Evolutionary conservation across 2,797 vertebrate species (phyloP), one percentile per base, ranked within the genome.

Genomic region (Triplophysa yarkandensis): DNA sequence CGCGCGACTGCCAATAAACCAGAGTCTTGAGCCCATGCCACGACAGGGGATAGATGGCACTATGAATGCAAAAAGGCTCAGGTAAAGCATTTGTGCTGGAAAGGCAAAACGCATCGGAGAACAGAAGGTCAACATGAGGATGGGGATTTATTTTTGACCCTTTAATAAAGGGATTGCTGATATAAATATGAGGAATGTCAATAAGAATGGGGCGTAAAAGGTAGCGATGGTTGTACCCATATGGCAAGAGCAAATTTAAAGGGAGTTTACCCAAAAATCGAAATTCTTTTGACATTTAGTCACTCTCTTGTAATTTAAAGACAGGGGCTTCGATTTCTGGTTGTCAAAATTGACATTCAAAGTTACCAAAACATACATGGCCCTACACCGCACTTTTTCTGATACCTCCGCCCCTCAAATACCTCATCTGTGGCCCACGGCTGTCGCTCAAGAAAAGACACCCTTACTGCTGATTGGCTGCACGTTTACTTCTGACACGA

Each of bases 61-160:
- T 2, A 17, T n/a, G 52, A 39, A 48, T 46, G 39, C 39, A 65
- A 23, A 57, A n/a, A 30, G 50, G 23, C 71, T 66, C 62, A 76
- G 67, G 74, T 62, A 63, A 25, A 52, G 21, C 34, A 2, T 6
- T 63, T 39, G 39, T 11, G 39, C 63, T 50, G 28, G 41, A n/a
- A 36, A 66, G 48, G 54, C 27, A 66, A 43, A 34, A n/a, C 23
- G 17, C 23, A 57, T n/a, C 55, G 7, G 9, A n/a, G 57, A 39
- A 17, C 60, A 77, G 58, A 69, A 77, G 75, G 68, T 63, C 60
- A 63, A 14, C 23, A 4, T 43, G 19, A 67, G 71, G 75, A 77
- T 63, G 66, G 74, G 74, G 60, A 77, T 8, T 46, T 54, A 55
- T 70, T 46, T 44, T 44, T 17, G 2, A 61, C 44, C 16, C 44